A percentile compares a stretch with the other conserved stretches of the same genome.
Evolutionary conservation across 2,888 invertebrate species (phyloP).

Genomic region (Caenorhabditis sinica): DNA sequence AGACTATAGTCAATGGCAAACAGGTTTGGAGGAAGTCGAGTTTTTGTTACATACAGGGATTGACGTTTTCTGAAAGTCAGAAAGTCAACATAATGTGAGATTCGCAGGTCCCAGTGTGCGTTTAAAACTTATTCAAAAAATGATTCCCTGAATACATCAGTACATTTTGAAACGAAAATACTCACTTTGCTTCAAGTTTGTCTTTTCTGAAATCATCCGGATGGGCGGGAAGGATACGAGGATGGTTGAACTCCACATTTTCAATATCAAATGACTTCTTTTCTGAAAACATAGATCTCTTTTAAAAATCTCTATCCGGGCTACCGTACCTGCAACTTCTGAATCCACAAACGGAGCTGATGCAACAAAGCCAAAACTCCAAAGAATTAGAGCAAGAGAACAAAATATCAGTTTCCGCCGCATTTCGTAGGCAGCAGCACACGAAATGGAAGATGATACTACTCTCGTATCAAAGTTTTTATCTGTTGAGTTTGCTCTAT

Average conservation of each 20-base stretch:
- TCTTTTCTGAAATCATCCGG: constrained; percentile 40
- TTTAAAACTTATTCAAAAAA: no score
- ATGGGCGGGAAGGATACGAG: constrained; percentile 53
- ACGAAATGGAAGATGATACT: constrained; percentile 35
- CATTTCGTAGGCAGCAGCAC: constrained; percentile 41
- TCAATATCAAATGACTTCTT: constrained; percentile 5
- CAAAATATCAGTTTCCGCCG: constrained; percentile 31
- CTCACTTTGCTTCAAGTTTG: constrained; percentile 47
- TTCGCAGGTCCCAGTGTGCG: no score
- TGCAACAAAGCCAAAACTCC: neutral
- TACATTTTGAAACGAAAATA: neutral
- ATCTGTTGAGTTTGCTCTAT: constrained; percentile 32
- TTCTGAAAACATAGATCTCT: neutral
- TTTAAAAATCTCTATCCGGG: neutral
- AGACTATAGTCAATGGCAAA: constrained; percentile 66
- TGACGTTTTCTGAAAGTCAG: constrained; percentile 42
- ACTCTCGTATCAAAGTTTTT: constrained; percentile 2
- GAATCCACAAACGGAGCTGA: neutral
- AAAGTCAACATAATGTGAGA: no score
- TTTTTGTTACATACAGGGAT: constrained; percentile 52
- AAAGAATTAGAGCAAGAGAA: constrained; percentile 1
- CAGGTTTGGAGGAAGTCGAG: constrained; percentile 64
- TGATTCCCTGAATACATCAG: neutral
- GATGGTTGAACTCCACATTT: constrained; percentile 50
- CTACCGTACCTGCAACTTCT: constrained; percentile 22